Percentiles rank a stretch among this genome's conserved stretches.
Evolutionary conservation across 2,888 invertebrate genomes (phyloP).

Genomic region (Caenorhabditis plicata): DNA sequence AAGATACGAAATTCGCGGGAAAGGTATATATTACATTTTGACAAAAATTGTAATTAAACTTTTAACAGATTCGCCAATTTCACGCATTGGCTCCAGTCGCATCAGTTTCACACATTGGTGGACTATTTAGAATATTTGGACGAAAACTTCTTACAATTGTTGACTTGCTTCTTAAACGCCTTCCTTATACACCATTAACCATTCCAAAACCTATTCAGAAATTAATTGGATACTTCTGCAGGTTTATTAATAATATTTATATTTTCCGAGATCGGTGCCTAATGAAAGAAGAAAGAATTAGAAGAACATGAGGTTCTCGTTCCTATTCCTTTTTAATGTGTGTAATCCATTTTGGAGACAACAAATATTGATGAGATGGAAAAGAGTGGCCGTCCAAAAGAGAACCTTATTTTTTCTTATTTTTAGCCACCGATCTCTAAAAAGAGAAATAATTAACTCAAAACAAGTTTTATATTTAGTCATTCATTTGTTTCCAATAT

Average conservation of each 20-base stretch:
- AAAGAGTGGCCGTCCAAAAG: too few relatives aligned
- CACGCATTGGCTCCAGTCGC: slow-evolving; percentile 64
- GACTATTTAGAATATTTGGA: slow-evolving; percentile 42
- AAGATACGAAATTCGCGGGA: slow-evolving; percentile 39
- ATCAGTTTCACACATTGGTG: slow-evolving; percentile 62
- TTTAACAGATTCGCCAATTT: slow-evolving; percentile 54
- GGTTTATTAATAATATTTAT: not conserved
- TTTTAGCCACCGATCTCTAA: too few relatives aligned
- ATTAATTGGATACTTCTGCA: slow-evolving; percentile 35
- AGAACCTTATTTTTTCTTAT: too few relatives aligned
- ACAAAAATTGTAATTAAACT: not conserved
- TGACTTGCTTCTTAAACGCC: slow-evolving; percentile 23
- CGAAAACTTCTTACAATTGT: slow-evolving; percentile 19
- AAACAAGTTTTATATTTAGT: slow-evolving; percentile 5
- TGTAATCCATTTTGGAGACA: too few relatives aligned
- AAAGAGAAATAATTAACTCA: too few relatives aligned
- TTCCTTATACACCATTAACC: slow-evolving; percentile 36
- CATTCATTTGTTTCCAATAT: slow-evolving; percentile 29
- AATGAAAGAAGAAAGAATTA: too few relatives aligned
- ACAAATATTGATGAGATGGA: too few relatives aligned
- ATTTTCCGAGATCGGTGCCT: not conserved
- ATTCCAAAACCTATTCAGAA: slow-evolving; percentile 32
- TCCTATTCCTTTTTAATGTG: too few relatives aligned
- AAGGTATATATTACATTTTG: slow-evolving; percentile 32
- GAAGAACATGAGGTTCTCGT: too few relatives aligned